A percentile compares a stretch with the other conserved stretches of the same genome.
Evolutionary conservation across 1,140 invertebrate genomes (phyloP).

Genomic region (Cataglyphis hispanica): DNA sequence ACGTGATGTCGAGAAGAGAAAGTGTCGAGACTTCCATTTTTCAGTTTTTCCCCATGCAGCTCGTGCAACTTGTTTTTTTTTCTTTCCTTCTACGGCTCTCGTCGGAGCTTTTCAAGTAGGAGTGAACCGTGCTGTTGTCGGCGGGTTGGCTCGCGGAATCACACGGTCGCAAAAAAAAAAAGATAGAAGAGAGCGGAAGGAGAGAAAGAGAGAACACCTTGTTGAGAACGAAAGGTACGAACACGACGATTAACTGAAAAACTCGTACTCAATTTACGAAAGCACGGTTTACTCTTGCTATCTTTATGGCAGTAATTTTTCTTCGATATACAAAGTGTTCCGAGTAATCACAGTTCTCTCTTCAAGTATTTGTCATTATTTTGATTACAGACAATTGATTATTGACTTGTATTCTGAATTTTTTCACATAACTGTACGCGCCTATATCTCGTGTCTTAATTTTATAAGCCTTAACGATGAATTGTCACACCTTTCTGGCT

Average conservation of each 20-base stretch:
- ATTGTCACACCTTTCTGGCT: not conserved
- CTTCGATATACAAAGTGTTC: not conserved
- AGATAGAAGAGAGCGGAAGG: not conserved
- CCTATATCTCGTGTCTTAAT: no score
- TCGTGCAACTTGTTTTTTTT: slow-evolving; percentile 1
- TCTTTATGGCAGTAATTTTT: not conserved
- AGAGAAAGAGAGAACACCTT: not conserved
- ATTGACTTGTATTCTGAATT: slow-evolving; percentile 5
- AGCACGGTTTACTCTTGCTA: slow-evolving; percentile 24
- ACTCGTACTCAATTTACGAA: slow-evolving; percentile 47
- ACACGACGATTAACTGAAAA: slow-evolving; percentile 57
- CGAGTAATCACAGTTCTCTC: slow-evolving; percentile 6
- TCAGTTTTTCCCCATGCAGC: slow-evolving; percentile 22
- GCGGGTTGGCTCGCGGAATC: slow-evolving; percentile 51
- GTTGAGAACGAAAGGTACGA: slow-evolving; percentile 43
- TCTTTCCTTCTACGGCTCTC: slow-evolving; percentile 1
- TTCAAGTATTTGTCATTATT: slow-evolving; percentile 26
- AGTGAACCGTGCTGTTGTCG: slow-evolving; percentile 49
- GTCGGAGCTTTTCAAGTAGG: slow-evolving; percentile 14
- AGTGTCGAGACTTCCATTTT: slow-evolving; percentile 35
- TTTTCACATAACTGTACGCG: slow-evolving; percentile 21
- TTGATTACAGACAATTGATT: not conserved
- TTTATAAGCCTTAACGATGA: not conserved
- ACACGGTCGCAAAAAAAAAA: slow-evolving; percentile 17
- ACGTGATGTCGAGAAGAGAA: not conserved